Conservation (phyloP, 2,797 vertebrate genomes). For the Hypotaenidia philippensis region DNA sequence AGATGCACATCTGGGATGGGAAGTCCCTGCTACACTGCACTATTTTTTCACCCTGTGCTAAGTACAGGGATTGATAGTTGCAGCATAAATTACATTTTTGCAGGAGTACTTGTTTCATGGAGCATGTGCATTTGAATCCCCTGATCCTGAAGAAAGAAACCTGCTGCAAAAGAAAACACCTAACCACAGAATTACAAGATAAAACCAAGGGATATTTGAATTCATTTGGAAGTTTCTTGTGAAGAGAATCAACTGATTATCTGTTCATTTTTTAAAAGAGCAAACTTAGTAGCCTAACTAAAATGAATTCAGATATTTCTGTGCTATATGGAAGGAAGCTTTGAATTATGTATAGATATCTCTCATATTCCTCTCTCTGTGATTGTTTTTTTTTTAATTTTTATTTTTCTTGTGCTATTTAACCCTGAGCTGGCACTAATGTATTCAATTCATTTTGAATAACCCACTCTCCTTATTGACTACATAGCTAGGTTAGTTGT, state of each 20-base stretch:
- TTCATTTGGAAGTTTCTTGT: not conserved
- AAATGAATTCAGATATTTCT: not conserved
- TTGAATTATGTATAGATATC: not conserved
- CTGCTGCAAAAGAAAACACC: not conserved
- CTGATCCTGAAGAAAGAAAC: not conserved
- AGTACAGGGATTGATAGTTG: not conserved
- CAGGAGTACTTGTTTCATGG: rapidly evolving
- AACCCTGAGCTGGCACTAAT: not conserved
- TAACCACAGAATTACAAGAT: not conserved
- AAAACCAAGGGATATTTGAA: not conserved
- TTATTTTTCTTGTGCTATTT: not conserved
- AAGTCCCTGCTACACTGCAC: not conserved
- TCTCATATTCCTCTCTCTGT: not conserved
- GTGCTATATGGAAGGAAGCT: not conserved
- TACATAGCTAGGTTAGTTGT: not conserved
- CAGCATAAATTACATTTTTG: not conserved
- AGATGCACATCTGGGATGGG: not conserved
- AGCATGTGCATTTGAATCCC: not conserved
- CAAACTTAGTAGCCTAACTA: not conserved
- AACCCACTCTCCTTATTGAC: not conserved
- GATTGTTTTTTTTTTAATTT: not conserved
- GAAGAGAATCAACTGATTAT: not conserved
- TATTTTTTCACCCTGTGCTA: not conserved
- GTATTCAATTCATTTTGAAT: not conserved
- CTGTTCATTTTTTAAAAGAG: not conserved